Percentiles rank a stretch among this genome's conserved stretches.
phyloP scores from a whole-genome alignment of 2,797 vertebrate genomes.

The Ctenochaetus hawaiiensis region DNA sequence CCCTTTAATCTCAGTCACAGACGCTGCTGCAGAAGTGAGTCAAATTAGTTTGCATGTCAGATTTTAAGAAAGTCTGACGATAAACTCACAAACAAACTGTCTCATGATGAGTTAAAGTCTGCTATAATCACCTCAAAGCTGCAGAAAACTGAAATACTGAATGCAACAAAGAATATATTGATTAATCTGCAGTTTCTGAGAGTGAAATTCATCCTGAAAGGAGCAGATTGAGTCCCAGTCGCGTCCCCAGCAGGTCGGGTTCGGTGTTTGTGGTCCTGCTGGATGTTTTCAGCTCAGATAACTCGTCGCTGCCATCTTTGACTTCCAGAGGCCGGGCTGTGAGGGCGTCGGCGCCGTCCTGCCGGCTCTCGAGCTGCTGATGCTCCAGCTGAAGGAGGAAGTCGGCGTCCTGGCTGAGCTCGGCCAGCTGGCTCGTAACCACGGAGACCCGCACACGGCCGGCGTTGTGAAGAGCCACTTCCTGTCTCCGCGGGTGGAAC shows the following conservation, averaged over 20 bases:
- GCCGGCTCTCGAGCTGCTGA: conserved; percentile 81
- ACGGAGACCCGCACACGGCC: conserved; percentile 65
- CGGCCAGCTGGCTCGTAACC: conserved; percentile 72
- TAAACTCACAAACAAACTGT: not conserved
- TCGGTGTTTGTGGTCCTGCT: no score
- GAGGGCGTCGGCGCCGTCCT: conserved; percentile 71
- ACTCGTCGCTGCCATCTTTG: not conserved
- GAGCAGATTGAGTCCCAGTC: not conserved
- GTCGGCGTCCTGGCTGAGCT: conserved; percentile 81
- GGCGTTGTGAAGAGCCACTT: conserved; percentile 80
- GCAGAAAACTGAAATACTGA: not conserved
- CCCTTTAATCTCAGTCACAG: not conserved
- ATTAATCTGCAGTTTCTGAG: not conserved
- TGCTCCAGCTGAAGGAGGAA: conserved; percentile 83
- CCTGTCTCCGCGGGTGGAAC: conserved; percentile 76
- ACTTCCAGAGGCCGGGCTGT: conserved; percentile 79
- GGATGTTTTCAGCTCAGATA: no score
- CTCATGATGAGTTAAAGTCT: not conserved
- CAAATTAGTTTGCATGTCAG: not conserved
- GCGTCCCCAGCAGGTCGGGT: no score
- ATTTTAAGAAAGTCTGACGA: not conserved
- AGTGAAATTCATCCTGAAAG: not conserved
- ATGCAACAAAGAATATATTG: not conserved
- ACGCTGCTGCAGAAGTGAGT: not conserved
- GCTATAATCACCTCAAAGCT: not conserved